Conservation (phyloP, 2,888 invertebrate species). For the Agrotis exclamationis region DNA sequence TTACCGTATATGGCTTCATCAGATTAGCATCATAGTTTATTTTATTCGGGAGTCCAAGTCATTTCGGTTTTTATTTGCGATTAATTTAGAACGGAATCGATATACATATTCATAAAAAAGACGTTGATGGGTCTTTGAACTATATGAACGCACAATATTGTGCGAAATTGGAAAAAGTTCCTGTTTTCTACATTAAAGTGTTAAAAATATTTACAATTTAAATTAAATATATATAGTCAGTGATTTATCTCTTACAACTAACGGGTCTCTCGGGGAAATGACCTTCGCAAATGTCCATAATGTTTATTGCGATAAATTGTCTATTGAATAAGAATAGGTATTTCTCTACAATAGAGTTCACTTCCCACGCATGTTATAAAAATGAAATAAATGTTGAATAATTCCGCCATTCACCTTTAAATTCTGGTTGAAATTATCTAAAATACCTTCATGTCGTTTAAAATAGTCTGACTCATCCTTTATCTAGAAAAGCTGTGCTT, state of each 20-base stretch:
- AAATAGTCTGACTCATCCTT: conserved; percentile 30
- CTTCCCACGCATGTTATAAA: conserved; percentile 36
- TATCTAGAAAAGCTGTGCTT: neutral
- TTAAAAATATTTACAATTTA: conserved; percentile 14
- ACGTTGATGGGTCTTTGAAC: conserved; percentile 52
- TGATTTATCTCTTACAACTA: conserved; percentile 35
- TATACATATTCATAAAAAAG: conserved; percentile 22
- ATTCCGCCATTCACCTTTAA: conserved; percentile 32
- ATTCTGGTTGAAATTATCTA: conserved; percentile 14
- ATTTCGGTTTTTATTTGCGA: conserved; percentile 28
- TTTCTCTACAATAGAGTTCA: conserved; percentile 16
- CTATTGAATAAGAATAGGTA: neutral
- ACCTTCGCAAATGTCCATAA: conserved; percentile 37
- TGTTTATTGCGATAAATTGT: conserved; percentile 36
- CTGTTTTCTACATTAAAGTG: conserved; percentile 40
- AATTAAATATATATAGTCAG: neutral
- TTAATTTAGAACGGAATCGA: conserved; percentile 23
- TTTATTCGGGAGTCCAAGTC: conserved; percentile 17
- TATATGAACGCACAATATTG: conserved; percentile 12
- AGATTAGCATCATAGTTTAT: conserved; percentile 4
- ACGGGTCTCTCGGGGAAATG: conserved; percentile 22
- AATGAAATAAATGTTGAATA: conserved; percentile 19
- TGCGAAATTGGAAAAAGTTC: conserved; percentile 46
- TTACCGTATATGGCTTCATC: conserved; percentile 12
- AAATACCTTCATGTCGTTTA: neutral